Evolutionary conservation across 2,888 invertebrate species (phyloP), one percentile per base, ranked within the genome.

Genomic region (Calliphora vomitoria): DNA sequence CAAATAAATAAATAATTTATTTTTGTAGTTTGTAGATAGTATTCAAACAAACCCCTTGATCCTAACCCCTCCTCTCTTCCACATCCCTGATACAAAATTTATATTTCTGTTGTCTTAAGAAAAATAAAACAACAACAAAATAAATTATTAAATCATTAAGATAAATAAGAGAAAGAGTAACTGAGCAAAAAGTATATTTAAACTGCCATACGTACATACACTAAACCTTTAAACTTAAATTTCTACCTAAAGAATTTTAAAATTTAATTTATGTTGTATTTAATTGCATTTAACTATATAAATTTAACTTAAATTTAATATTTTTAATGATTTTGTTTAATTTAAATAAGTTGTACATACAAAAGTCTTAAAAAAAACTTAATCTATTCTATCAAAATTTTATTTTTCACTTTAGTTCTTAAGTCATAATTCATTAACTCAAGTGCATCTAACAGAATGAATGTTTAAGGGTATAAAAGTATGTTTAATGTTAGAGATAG

Each of bases 21-120:
- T 87, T 87, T 87, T 87, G 85, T 87, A 87, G 87, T 87, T 82
- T 87, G 82, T 87, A 87, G 85, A 85, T 87, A 87, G 85, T 75
- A 60, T 75, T 79, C 41, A 62, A 71, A 62, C 69, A 75, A 74
- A 66, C 53, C 74, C 10, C 8, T 35, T 35, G 5, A 35, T 35
- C 38, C 53, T 35, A 53, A 20, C 41, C 41, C 18, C 15, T 5
- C 50, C 53, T n/a, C 50, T 41, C 62, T n/a, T 41, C 47, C 31
- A 64, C 25, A 25, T 11, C 15, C 20, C 20, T 15, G 41, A 69
- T 6, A 53, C 18, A 18, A n/a, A 38, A 18, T 50, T 50, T 68
- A 1, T 50, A 25, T 75, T 71, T 68, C n/a, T 44, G 25, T 20
- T 62, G 69, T 76, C 41, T 31, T 31, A 15, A 25, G 20, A 44